phyloP scores from a whole-genome alignment of 2,113 vertebrate genomes.

The Calonectris borealis region DNA sequence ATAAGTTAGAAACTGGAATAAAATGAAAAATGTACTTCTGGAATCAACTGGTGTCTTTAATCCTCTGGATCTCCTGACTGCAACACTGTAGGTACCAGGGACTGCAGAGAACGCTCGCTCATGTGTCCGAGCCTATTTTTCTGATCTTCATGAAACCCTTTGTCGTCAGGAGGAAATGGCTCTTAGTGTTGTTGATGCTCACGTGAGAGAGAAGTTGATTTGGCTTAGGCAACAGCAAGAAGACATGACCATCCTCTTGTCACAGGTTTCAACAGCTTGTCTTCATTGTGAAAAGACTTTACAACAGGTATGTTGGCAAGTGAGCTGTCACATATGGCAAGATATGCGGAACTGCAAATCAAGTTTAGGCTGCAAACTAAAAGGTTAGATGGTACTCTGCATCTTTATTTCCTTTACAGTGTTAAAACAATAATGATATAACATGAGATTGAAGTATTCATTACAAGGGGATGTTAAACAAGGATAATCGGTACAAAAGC shows the following conservation, averaged over 20 bases:
- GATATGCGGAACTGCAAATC: neutral
- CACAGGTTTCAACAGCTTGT: slow-evolving; percentile 96
- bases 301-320: slow-evolving; percentile 84
- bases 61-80: neutral
- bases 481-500: neutral
- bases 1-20: neutral
- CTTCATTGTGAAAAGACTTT: slow-evolving; percentile 98
- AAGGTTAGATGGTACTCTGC: neutral
- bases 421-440: neutral
- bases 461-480: neutral
- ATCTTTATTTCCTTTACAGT: neutral
- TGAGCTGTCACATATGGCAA: neutral
- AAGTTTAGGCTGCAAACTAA: neutral
- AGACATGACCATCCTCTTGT: slow-evolving; percentile 97
- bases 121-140: slow-evolving; percentile 95
- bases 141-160: slow-evolving; percentile 94
- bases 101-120: slow-evolving; percentile 97
- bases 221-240: slow-evolving; percentile 98
- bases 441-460: neutral
- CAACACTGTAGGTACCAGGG: slow-evolving; percentile 84
- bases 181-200: slow-evolving; percentile 95
- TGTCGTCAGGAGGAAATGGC: slow-evolving; percentile 99
- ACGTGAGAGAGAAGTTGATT: slow-evolving; percentile 93
- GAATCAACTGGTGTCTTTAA: neutral
- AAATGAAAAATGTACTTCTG: neutral